Conservation (phyloP, 2,113 vertebrate species). For the Clinocottus analis region DNA sequence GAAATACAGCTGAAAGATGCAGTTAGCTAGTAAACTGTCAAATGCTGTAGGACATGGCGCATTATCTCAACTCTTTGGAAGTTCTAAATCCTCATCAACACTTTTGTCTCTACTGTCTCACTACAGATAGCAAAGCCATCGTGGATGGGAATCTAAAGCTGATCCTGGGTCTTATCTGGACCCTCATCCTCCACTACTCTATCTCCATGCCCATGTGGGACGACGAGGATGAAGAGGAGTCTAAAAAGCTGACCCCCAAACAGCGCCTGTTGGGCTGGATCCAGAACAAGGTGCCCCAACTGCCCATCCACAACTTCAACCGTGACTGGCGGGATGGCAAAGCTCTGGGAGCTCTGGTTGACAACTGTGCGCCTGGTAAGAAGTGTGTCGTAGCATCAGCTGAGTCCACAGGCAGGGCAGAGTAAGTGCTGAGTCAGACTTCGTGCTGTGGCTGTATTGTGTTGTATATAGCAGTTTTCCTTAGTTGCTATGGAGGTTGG, state of each 20-base stretch:
- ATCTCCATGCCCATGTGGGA: constrained; percentile 99
- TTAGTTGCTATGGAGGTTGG: constrained; percentile 58
- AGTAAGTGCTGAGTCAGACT: constrained; percentile 60
- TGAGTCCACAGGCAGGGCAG: not conserved
- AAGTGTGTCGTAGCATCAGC: constrained; percentile 1
- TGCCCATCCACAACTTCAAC: constrained; percentile 96
- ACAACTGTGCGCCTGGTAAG: constrained; percentile 94
- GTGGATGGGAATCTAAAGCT: constrained; percentile 97
- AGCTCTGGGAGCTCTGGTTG: constrained; percentile 93
- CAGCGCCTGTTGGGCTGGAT: constrained; percentile 96
- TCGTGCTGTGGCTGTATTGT: constrained; percentile 6
- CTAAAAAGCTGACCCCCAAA: constrained; percentile 92
- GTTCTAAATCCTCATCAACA: constrained; percentile 44
- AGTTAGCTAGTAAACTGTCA: not conserved
- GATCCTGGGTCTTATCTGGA: constrained; percentile 96
- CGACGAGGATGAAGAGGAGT: constrained; percentile 93
- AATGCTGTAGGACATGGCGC: not conserved
- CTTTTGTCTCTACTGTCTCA: constrained; percentile 41
- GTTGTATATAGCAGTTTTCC: constrained; percentile 52
- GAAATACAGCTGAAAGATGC: not conserved
- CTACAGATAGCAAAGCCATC: constrained; percentile 94
- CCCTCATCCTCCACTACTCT: constrained; percentile 96
- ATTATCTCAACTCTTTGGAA: constrained; percentile 21
- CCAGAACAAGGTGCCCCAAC: constrained; percentile 94
- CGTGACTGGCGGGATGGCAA: constrained; percentile 94